Evolutionary conservation across 2,888 invertebrate genomes (phyloP), one percentile per base, ranked within the genome.

Genomic region (Limnephilus lunatus): DNA sequence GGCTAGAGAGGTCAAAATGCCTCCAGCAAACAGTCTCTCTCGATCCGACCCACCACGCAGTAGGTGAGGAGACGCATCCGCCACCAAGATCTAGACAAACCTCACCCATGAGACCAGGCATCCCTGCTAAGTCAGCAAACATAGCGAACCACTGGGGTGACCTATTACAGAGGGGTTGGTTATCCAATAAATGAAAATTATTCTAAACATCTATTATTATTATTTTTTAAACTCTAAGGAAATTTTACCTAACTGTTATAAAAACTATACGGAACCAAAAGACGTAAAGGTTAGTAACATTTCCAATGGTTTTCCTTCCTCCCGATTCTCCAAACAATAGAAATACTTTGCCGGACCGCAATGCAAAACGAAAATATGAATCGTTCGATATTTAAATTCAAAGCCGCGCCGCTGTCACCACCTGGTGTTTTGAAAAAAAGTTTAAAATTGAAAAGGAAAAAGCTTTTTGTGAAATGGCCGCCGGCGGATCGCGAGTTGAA

Each of bases 351-450:
- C 35, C 25, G n/a, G 39, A 86, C 86, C 88, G 68, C 53, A 53
- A 88, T 68, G 68, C 68, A 68, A 90, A 80, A 25, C n/a, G 44
- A 91, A 82, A 83, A 88, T 82, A 83, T 81, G 68, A 83, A 88
- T 91, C 91, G 82, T 83, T 53, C 53, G 32, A 88, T 68, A 88
- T 88, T 88, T 88, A 88, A 88, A 88, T 88, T 48, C 91, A 53
- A 88, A 81, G 68, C 35, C 48, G 53, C 68, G 68, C 88, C 88
- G 88, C 88, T 82, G 86, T 89, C 87, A 35, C 91, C 91, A 91
- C 88, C 91, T 91, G 91, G 88, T 85, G 35, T 80, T 68, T 80
- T 68, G 86, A 81, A 83, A 87, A 83, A 88, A 86, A 44, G 31
- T 5, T 82, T 81, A 91, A 88, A 48, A 53, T 82, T 30, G 19